Evolutionary conservation across 2,888 invertebrate species (phyloP), one percentile per base, ranked within the genome.

Genomic region (Lasioglossum zephyrum): DNA sequence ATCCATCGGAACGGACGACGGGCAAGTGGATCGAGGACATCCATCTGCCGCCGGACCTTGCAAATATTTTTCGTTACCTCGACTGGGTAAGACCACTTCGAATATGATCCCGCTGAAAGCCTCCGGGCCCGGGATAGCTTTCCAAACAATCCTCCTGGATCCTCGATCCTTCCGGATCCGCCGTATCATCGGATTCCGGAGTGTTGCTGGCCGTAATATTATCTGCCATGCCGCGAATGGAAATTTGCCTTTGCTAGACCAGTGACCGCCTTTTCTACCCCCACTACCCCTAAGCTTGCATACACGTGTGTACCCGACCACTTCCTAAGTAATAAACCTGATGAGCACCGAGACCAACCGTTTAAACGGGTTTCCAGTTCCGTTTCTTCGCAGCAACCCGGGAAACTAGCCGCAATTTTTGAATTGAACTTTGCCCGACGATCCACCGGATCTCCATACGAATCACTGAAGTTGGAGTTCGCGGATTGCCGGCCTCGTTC

Each of bases 11-110:
- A 66, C 49, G 47, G 16, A n/a, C 53, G 63, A 72, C 26, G 18
- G 31, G 44, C 77, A 83, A 84, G 75, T 66, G 75, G 84, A 77
- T 73, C 85, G 69, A n/a, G 60, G 70, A 77, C 77, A 60, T 80
- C 80, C 77, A 80, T 80, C 73, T 72, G 60, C 39, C 31, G 73
- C 85, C 69, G 79, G 85, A 84, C 85, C 79, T 70, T 84, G 85
- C 85, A 79, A 85, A 85, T 84, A 85, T 85, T 85, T 84, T 85
- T 77, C 85, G 66, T 76, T 69, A 70, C 63, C 72, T 39, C 72
- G 22, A 8, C n/a, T 36, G 36, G 41, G 26, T 74, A 76, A 76
- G 60, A 60, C 72, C 74, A 31, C 76, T 60, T 69, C 16, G 66
- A 73, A 47, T 85, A 81, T 77, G 78, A 80, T 81, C 85, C 75